Evolutionary conservation across 2,113 vertebrate genomes (phyloP).

Genomic region (Cettia cetti): DNA sequence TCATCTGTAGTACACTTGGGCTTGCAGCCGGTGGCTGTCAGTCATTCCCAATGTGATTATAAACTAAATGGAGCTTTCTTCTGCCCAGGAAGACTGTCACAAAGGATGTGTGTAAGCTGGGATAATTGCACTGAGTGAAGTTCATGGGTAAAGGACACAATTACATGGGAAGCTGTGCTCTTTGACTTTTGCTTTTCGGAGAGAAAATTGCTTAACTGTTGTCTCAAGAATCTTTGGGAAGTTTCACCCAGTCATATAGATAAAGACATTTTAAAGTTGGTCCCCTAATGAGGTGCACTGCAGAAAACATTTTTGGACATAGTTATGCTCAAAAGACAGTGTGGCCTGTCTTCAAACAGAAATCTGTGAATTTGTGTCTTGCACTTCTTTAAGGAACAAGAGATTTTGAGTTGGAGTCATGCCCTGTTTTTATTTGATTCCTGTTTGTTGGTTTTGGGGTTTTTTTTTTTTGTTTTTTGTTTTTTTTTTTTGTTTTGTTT

Average conservation of each 20-base stretch:
- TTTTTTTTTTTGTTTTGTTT: neutral
- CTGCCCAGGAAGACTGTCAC: neutral
- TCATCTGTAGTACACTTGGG: neutral
- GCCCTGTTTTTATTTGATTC: neutral
- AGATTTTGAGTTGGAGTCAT: neutral
- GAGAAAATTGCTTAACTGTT: neutral
- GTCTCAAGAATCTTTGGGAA: neutral
- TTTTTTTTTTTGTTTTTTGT: neutral
- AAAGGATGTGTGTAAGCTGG: slow-evolving; percentile 5
- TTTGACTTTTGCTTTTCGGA: neutral
- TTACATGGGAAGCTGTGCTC: neutral
- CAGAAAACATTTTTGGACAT: neutral
- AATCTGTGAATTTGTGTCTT: neutral
- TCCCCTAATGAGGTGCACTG: neutral
- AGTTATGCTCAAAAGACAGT: neutral
- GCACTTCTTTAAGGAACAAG: neutral
- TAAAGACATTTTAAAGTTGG: neutral
- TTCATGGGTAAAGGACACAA: neutral
- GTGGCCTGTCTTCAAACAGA: neutral
- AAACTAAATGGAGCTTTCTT: slow-evolving; percentile 39
- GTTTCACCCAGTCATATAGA: neutral
- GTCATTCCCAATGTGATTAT: slow-evolving; percentile 5
- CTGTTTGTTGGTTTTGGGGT: no score
- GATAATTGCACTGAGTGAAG: neutral
- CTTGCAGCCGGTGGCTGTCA: neutral